Percentiles rank a stretch among this genome's conserved stretches.
Conservation (phyloP, 1,140 invertebrate species). For the Ips nitidus region DNA sequence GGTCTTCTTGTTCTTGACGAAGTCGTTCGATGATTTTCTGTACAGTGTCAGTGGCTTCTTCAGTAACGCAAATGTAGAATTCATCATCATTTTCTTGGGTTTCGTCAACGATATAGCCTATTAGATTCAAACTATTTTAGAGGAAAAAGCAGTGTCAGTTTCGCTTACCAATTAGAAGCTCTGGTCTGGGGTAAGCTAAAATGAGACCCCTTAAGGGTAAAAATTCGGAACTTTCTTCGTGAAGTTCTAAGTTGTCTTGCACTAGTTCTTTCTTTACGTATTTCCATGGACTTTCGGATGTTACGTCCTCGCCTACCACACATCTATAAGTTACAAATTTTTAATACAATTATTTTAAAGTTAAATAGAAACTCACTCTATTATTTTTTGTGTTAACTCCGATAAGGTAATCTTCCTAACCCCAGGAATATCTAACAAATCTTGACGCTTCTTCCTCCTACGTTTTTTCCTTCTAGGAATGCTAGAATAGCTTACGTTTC, state of each 20-base stretch:
- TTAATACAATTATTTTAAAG: neutral
- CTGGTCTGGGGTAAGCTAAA: conserved; percentile 55
- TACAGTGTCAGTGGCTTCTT: conserved; percentile 54
- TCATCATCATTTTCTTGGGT: conserved; percentile 62
- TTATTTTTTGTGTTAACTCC: conserved; percentile 54
- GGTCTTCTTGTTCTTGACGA: conserved; percentile 62
- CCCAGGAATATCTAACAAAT: conserved; percentile 43
- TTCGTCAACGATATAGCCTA: conserved; percentile 66
- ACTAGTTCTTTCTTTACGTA: conserved; percentile 63
- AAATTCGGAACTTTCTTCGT: conserved; percentile 62
- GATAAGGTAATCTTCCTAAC: conserved; percentile 47
- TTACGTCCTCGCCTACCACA: conserved; percentile 58
- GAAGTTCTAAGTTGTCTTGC: conserved; percentile 58
- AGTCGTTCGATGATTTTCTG: conserved; percentile 57
- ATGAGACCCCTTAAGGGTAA: conserved; percentile 57
- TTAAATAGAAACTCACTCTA: conserved; percentile 42
- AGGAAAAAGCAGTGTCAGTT: neutral
- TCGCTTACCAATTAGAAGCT: conserved; percentile 58
- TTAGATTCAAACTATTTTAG: neutral
- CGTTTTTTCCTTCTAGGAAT: conserved; percentile 5
- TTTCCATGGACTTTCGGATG: conserved; percentile 73
- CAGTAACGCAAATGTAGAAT: conserved; percentile 70
- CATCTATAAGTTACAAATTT: conserved; percentile 43
- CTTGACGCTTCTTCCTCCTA: conserved; percentile 29
- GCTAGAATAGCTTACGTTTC: neutral